Base-by-base conservation (phyloP, 35 echinoderm and acorn worm species). In the Eucidaris tribuloides region DNA sequence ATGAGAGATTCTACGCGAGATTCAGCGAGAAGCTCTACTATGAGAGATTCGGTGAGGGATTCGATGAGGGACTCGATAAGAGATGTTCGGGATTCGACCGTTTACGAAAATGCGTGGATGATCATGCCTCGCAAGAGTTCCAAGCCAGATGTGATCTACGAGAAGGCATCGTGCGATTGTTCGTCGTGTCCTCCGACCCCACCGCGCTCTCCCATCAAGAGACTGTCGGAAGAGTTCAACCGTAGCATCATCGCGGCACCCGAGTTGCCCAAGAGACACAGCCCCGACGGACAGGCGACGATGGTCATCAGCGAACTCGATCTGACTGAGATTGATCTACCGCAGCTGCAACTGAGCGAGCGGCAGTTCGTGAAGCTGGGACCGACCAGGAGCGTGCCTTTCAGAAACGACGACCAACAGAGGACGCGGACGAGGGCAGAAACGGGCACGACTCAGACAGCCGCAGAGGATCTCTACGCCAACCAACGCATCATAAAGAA, bases 41-140 rank as follows among this genome's bases (percentile, higher is more conserved):
- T 41, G 35, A 38, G 68, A 35, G 68, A 74, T 33, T 74, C 68
- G 15, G 11, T 74, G 14, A 74, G 68, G n/a, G 68, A 74, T 44
- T 74, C 68, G 6, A 40, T 22, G 24, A 74, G 68, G 41, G 24
- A 42, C 20, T 74, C 68, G 6, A 44, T 74, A 5, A 74, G 68
- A 22, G 68, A 22, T n/a, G 44, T n/a, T 20, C 37, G 41, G 41
- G 7, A 38, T 41, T 74, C 68, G 24, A 74, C 68, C 68, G 37
- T 74, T n/a, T 74, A 74, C 44, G 68, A 74, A 23, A 74, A 74
- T 25, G 68, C 68, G 9, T 74, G 68, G 68, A 74, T 74, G 18
- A 74, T 74, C 35, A 3, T 74, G 68, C 68, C 68, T 9, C 29
- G 68, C 11, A 74, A 74, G 68, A 74, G 41, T 20, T 11, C 9